Evolutionary conservation across 2,113 vertebrate genomes (phyloP), one percentile per base, ranked within the genome.

Genomic region (Tricholaema leucomelas): DNA sequence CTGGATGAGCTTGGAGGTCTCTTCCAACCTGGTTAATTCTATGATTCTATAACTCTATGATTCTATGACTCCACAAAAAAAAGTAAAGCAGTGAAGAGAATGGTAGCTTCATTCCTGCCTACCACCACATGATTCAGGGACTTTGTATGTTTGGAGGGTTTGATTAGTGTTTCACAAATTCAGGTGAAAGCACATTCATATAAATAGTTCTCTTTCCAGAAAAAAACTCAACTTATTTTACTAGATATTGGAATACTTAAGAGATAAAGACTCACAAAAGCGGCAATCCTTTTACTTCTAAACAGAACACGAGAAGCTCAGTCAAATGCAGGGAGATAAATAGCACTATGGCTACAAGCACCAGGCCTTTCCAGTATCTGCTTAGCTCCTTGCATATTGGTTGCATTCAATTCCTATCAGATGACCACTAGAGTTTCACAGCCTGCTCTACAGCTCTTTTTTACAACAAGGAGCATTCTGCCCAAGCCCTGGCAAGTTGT

Each of bases 401-500:
- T 90, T 88, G 38, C n/a, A 91, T 92, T 79, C 30, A 70, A 69
- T 89, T 69, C 71, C 77, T 90, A 81, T 91, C 56, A 78, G 92
- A 77, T 94, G 75, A 92, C 78, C 76, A 91, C 54, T 96, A 1
- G 2, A 87, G 75, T 92, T 94, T 65, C 82, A 92, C 74, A 87
- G 59, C 2, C 30, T 89, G 50, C 79, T 91, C 61, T 86, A 59
- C 71, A 84, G 58, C 27, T 86, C 20, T 55, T 80, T 80, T 92
- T 64, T 64, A 93, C 48, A 96, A 81, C 40, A 90, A 61, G 24
- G 24, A 94, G 65, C 16, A 1, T 84, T 91, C 84, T 90, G 83
- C 65, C 52, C 69, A 83, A 85, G 87, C 83, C 77, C 79, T 70
- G 76, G 91, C 80, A 93, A 94, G 86, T 88, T 93, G 86, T 86